Evolutionary conservation across 2,113 vertebrate genomes (phyloP).

Genomic region (Centropus unirufus): DNA sequence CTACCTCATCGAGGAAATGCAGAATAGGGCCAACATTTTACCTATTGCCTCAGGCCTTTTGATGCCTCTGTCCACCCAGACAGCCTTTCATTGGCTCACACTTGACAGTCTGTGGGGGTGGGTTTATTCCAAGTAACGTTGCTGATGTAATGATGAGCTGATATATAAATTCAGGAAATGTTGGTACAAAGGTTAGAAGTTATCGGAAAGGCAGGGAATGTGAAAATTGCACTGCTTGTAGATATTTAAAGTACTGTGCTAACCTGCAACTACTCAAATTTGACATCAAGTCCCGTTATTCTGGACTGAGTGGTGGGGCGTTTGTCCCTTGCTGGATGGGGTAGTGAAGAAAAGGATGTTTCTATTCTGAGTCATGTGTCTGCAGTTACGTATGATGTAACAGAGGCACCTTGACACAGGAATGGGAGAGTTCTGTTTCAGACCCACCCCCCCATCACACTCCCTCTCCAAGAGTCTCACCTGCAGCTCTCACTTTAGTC

Average conservation of each 20-base stretch:
- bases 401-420: neutral
- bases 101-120: neutral
- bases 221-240: neutral
- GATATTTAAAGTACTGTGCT: neutral
- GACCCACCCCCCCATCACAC: neutral
- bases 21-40: neutral
- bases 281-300: neutral
- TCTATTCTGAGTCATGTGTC: neutral
- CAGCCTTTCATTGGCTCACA: neutral
- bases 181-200: neutral
- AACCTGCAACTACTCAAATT: neutral
- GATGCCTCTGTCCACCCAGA: neutral
- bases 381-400: accelerated
- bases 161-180: neutral
- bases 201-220: neutral
- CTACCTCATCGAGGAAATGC: neutral
- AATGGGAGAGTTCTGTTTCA: neutral
- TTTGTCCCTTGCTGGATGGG: neutral
- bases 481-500: neutral
- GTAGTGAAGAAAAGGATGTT: neutral
- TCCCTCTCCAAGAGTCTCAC: neutral
- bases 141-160: neutral
- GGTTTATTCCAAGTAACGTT: neutral
- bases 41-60: neutral
- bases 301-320: neutral